Evolutionary conservation across 2,888 invertebrate species (phyloP).

Genomic region (Ethmia dodecea): DNA sequence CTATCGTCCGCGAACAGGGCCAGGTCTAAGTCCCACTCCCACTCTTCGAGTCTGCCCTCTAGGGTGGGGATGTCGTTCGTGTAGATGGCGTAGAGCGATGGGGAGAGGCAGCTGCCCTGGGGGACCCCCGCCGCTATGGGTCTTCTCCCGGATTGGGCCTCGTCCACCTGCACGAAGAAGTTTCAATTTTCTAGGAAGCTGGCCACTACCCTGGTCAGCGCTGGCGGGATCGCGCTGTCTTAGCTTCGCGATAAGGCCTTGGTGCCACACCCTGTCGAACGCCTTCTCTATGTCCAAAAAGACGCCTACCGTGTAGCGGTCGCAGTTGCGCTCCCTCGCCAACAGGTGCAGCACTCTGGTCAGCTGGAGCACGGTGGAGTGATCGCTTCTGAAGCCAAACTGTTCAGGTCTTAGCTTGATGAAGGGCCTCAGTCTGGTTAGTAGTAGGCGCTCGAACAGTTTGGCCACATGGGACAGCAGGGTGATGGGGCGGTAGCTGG

Average conservation of each 20-base stretch:
- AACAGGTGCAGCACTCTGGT: slow-evolving; percentile 22
- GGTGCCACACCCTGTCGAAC: too few relatives aligned
- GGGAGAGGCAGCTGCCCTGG: slow-evolving; percentile 19
- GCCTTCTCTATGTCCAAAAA: too few relatives aligned
- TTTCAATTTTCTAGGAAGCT: not conserved
- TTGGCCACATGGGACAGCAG: too few relatives aligned
- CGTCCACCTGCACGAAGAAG: slow-evolving; percentile 13
- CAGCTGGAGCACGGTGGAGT: slow-evolving; percentile 26
- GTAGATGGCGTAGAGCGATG: slow-evolving; percentile 13
- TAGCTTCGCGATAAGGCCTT: slow-evolving; percentile 26
- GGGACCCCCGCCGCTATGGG: slow-evolving; percentile 18
- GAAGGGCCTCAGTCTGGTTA: not conserved
- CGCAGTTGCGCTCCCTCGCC: slow-evolving; percentile 2
- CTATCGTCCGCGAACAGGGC: not conserved
- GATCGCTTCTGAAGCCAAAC: slow-evolving; percentile 20
- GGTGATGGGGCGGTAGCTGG: slow-evolving; percentile 18
- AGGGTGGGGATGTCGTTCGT: too few relatives aligned
- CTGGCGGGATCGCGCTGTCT: slow-evolving; percentile 7
- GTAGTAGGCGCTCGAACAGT: slow-evolving; percentile 3
- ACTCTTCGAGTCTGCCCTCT: slow-evolving; percentile 8
- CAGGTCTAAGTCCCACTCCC: not conserved
- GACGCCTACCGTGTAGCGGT: slow-evolving; percentile 5
- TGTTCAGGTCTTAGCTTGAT: slow-evolving; percentile 16
- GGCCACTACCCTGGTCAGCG: slow-evolving; percentile 8
- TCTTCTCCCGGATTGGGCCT: slow-evolving; percentile 2